These are phyloP conservation scores for Perdix hodgsoniae DNA, from an alignment of 2,797 vertebrate species.

Conservation along the genomic window DNA sequence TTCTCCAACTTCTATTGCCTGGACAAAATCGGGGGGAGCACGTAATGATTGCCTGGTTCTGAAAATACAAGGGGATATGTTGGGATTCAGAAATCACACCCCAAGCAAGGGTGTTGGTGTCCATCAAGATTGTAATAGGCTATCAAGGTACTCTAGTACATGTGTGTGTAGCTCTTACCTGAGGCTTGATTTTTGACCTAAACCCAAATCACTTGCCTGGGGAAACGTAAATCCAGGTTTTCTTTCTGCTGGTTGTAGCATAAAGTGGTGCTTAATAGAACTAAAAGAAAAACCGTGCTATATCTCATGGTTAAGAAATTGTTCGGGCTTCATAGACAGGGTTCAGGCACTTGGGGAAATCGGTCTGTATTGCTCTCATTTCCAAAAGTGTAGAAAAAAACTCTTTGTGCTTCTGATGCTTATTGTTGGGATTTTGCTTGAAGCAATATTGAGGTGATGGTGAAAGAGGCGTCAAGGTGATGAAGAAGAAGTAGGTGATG, in stretches of 20 bases:
- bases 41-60: neutral
- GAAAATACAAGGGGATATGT: neutral
- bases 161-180: neutral
- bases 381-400: neutral
- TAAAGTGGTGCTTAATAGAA: neutral
- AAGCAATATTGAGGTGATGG: neutral
- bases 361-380: neutral
- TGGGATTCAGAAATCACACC: neutral
- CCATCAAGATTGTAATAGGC: neutral
- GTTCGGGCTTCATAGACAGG: neutral
- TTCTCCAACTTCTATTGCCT: neutral
- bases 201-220: neutral
- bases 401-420: neutral
- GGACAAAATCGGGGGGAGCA: neutral
- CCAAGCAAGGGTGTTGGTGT: neutral
- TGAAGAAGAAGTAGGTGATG: neutral
- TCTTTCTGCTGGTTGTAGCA: neutral
- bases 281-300: neutral
- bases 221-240: neutral
- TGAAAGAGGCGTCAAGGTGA: neutral
- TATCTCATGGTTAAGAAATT: neutral
- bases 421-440: neutral
- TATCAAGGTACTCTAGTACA: neutral
- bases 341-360: neutral
- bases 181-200: neutral